Evolutionary conservation across 2,797 vertebrate genomes (phyloP).

Genomic region (Trachops cirrhosus): DNA sequence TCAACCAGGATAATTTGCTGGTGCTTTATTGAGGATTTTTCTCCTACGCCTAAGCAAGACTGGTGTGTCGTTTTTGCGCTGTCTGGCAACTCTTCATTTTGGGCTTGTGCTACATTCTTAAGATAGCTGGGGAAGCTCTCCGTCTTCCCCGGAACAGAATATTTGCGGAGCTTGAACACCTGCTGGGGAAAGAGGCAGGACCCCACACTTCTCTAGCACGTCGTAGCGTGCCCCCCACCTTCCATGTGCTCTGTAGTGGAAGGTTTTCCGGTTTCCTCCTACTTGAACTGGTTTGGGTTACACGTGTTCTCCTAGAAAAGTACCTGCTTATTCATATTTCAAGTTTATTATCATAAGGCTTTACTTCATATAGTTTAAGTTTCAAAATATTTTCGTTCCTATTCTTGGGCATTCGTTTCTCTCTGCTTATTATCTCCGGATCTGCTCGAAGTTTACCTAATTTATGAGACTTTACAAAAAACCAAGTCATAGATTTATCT

Average conservation of each 20-base stretch:
- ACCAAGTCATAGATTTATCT: neutral
- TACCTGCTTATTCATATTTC: neutral
- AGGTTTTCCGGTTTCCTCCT: neutral
- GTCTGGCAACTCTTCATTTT: neutral
- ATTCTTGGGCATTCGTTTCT: neutral
- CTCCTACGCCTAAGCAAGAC: neutral
- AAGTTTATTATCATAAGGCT: neutral
- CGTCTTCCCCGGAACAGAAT: neutral
- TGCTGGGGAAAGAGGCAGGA: neutral
- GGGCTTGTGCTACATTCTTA: neutral
- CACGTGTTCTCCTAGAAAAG: neutral
- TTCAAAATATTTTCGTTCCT: neutral
- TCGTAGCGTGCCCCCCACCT: too few relatives aligned
- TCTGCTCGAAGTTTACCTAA: neutral
- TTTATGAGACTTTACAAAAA: constrained; percentile 20
- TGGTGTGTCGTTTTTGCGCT: neutral
- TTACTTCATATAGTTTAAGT: neutral
- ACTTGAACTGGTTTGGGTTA: neutral
- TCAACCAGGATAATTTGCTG: neutral
- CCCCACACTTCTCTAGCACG: neutral
- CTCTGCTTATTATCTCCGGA: neutral
- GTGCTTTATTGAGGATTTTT: neutral
- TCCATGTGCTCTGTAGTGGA: neutral
- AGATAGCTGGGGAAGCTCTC: neutral
- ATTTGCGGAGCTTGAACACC: neutral